Percentiles rank a stretch among this genome's conserved stretches.
phyloP scores from a whole-genome alignment of 2,888 invertebrate species.

The Hydriomena furcata region DNA sequence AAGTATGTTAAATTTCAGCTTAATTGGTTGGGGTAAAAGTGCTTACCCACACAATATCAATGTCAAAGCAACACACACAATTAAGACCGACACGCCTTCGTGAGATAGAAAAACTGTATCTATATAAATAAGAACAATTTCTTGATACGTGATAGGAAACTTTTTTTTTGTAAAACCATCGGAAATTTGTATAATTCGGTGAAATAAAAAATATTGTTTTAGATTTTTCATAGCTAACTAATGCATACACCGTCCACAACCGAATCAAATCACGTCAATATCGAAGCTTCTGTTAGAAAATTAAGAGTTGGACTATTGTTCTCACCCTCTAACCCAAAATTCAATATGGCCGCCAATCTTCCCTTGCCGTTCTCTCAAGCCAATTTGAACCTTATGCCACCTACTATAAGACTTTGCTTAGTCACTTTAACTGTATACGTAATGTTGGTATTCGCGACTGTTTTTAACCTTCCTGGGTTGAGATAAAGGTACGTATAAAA shows the following conservation, averaged over 20 bases:
- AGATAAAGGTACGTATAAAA: conserved; percentile 2
- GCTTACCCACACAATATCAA: no score
- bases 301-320: conserved; percentile 57
- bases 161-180: no score
- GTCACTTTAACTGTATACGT: not conserved
- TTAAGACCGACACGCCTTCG: no score
- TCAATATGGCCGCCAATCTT: conserved; percentile 12
- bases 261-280: conserved; percentile 64
- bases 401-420: not conserved
- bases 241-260: conserved; percentile 40
- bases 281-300: conserved; percentile 59
- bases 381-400: conserved; percentile 5
- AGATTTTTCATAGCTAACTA: not conserved
- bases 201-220: not conserved
- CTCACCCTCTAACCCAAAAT: conserved; percentile 37
- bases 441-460: not conserved
- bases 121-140: no score
- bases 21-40: no score
- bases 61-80: no score
- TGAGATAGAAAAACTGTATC: no score
- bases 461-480: conserved; percentile 15
- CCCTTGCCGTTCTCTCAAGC: not conserved
- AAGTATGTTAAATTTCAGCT: no score
- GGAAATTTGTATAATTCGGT: no score
- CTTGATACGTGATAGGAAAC: no score